Evolutionary conservation across 2,888 invertebrate genomes (phyloP), one percentile per base, ranked within the genome.

Genomic region (Ectropis crepuscularia): DNA sequence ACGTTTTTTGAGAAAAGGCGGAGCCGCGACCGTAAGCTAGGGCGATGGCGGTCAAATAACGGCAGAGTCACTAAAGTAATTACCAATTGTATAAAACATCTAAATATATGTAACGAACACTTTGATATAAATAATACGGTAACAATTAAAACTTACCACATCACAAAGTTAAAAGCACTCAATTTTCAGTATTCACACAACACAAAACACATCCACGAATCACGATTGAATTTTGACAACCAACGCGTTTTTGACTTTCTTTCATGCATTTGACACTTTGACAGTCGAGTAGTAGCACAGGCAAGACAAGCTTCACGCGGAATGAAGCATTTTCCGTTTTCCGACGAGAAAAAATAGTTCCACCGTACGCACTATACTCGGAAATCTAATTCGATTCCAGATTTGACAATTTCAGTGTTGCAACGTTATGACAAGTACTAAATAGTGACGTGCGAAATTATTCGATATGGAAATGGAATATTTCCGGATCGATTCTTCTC

Each of bases 1-100:
- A 83, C 78, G 79, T 78, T 81, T n/a, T 74, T 69, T 70, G 75
- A 77, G 77, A 75, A 82, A 83, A 89, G 90, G 90, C 83, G 89
- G 87, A 86, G 88, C 48, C 64, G 53, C 87, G 83, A 78, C 73
- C 80, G 79, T 80, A 82, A 81, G 87, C 88, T 88, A 86, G 87
- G 87, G 87, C 87, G 89, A 91, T 93, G 92, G 92, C 92, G 92
- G 92, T 92, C 89, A 89, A 89, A 85, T 88, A 90, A 90, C 89
- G 90, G 89, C 57, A 39, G 57, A 61, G 39, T 28, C 42, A 54
- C 57, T 45, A 16, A 57, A 16, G 6, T n/a, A 8, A 38, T 43
- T 12, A 37, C 38, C 5, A 43, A 28, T 43, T 53, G 46, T 37
- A 10, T 46, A 5, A 49, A 7, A 6, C n/a, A 10, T 45, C 9